These are phyloP conservation scores for Pollenia labialis DNA, from an alignment of 2,888 invertebrate species.

Conservation along the genomic window DNA sequence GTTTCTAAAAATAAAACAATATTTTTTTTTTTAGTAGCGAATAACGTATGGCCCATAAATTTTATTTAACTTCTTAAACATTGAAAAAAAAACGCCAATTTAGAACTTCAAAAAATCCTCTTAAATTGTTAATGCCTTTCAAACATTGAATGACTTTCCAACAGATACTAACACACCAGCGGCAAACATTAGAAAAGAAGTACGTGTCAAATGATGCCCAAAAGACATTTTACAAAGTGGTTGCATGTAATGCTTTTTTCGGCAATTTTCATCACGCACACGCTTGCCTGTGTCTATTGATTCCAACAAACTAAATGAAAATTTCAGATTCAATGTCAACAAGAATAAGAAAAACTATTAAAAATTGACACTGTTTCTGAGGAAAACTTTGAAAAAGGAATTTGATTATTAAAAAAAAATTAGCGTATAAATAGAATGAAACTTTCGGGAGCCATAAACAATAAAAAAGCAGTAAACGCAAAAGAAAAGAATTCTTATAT, in stretches of 20 bases:
- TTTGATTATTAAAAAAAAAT: neutral
- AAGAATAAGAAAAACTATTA: neutral
- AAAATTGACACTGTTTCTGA: conserved; percentile 12
- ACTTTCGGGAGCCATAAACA: no score
- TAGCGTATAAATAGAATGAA: no score
- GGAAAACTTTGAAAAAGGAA: neutral
- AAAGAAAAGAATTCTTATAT: no score
- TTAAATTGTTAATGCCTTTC: neutral
- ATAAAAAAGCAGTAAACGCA: no score
- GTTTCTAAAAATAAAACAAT: neutral
- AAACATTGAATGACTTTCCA: conserved; percentile 4
- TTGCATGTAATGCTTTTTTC: conserved; percentile 56
- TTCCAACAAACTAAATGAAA: conserved; percentile 15
- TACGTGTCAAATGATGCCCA: conserved; percentile 52
- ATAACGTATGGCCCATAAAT: conserved; percentile 15
- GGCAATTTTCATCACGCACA: conserved; percentile 35
- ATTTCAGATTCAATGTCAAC: conserved; percentile 37
- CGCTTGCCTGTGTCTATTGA: neutral
- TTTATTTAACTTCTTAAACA: conserved; percentile 18
- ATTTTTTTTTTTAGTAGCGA: neutral
- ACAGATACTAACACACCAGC: neutral
- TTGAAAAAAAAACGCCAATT: conserved; percentile 10
- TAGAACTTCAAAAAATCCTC: neutral
- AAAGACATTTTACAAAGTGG: conserved; percentile 60
- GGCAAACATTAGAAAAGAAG: neutral